Conservation (phyloP, 2,113 vertebrate species). For the Rhinoptilus africanus region DNA sequence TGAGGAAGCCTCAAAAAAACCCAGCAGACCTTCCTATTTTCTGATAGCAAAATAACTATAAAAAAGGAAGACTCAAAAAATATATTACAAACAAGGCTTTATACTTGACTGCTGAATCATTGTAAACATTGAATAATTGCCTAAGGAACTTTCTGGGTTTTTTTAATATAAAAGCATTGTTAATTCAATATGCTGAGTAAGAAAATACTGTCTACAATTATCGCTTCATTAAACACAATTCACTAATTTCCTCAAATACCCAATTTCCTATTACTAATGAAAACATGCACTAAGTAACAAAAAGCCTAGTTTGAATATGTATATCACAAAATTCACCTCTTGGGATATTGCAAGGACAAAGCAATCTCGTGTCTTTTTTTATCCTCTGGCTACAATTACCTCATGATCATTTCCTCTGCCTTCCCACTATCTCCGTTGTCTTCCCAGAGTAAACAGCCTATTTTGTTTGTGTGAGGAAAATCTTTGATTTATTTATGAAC, state of each 20-base stretch:
- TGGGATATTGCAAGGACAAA: conserved; percentile 19
- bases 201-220: conserved; percentile 3
- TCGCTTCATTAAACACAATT: conserved; percentile 18
- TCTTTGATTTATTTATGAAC: conserved; percentile 46
- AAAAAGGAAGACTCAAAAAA: background rate
- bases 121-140: background rate
- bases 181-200: background rate
- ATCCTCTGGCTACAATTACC: conserved; percentile 25
- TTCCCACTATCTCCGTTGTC: background rate
- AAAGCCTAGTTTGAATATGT: conserved; percentile 2
- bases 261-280: conserved; percentile 12
- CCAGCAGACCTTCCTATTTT: background rate
- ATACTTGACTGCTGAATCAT: background rate
- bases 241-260: conserved; percentile 1
- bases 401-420: background rate
- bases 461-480: conserved; percentile 3
- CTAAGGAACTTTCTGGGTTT: background rate
- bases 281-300: conserved; percentile 10
- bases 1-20: background rate
- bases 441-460: conserved; percentile 7
- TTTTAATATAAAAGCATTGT: background rate
- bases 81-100: background rate
- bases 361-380: conserved; percentile 3
- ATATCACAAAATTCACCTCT: background rate
- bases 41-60: background rate